Conservation (phyloP, 2,888 invertebrate species). For the Drosophila histrio region DNA sequence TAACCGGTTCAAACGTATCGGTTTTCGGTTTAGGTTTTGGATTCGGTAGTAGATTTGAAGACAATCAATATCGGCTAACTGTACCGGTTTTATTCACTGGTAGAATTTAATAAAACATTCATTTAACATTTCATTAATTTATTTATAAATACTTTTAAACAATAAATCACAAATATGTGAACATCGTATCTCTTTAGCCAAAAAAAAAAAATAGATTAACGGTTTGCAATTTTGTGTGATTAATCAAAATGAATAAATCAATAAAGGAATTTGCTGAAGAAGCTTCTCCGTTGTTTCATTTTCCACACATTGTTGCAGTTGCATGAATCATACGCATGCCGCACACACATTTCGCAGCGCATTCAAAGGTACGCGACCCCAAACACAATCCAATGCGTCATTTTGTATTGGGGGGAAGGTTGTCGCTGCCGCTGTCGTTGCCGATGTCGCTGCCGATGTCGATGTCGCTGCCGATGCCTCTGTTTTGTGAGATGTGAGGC, state of each 20-base stretch:
- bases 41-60: too few species aligned
- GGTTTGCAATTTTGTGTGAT: neutral
- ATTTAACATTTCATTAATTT: too few species aligned
- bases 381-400: conserved; percentile 38
- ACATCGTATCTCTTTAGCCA: neutral
- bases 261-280: conserved; percentile 22
- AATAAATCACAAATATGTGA: conserved; percentile 7
- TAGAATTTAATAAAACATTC: neutral
- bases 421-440: neutral
- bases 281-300: neutral
- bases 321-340: conserved; percentile 42
- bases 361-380: conserved; percentile 41
- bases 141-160: neutral
- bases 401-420: conserved; percentile 2
- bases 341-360: conserved; percentile 29
- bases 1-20: too few species aligned
- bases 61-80: too few species aligned
- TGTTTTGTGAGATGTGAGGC: conserved; percentile 23
- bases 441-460: neutral
- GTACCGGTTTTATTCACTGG: too few species aligned
- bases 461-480: conserved; percentile 9
- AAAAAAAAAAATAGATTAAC: conserved; percentile 3
- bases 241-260: conserved; percentile 15
- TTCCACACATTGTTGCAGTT: conserved; percentile 11
- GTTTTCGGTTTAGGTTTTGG: too few species aligned